Evolutionary conservation across 2,888 invertebrate species (phyloP).

Genomic region (Gortyna flavago): DNA sequence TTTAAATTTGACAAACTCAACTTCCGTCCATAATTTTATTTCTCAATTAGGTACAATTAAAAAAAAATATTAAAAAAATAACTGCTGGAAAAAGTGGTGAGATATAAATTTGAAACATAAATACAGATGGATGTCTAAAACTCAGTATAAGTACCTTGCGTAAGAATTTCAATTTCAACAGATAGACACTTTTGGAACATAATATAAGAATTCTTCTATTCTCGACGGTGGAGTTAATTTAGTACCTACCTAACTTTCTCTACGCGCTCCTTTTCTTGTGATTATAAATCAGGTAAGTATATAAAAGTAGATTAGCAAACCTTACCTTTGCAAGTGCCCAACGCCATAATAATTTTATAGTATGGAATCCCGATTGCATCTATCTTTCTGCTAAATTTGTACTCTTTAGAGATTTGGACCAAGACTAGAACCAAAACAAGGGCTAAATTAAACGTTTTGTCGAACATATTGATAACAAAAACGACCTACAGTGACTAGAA

Average conservation of each 20-base stretch:
- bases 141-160: no score
- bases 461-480: constrained; percentile 19
- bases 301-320: background rate
- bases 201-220: background rate
- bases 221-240: background rate
- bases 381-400: constrained; percentile 71
- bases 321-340: constrained; percentile 81
- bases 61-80: no score
- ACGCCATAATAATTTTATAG: constrained; percentile 78
- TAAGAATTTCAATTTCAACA: no score
- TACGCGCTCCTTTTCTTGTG: background rate
- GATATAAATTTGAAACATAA: no score
- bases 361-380: constrained; percentile 76
- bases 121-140: no score
- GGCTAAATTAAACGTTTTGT: constrained; percentile 12
- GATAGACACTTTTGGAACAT: background rate
- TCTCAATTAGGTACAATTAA: no score
- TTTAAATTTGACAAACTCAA: no score
- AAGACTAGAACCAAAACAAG: constrained; percentile 29
- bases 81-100: no score
- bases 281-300: background rate
- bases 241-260: no score
- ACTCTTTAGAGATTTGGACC: constrained; percentile 33
- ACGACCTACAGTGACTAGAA: background rate
- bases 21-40: no score